phyloP scores from a whole-genome alignment of 1,140 invertebrate species.

The Drosophila lacteicornis region DNA sequence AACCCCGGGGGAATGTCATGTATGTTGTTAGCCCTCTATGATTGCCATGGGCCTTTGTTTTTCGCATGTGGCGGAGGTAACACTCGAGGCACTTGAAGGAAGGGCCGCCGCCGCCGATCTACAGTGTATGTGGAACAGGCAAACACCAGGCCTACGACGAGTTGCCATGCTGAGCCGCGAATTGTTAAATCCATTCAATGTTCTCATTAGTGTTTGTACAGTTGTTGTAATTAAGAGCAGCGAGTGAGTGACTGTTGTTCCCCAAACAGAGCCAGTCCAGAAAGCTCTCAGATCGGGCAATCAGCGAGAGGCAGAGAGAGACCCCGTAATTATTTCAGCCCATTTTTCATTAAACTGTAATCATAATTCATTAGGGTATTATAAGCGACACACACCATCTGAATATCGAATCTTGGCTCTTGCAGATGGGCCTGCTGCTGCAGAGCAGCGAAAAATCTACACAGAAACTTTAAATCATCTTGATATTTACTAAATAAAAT shows the following conservation, averaged over 20 bases:
- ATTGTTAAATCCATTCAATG: conserved; percentile 55
- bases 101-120: conserved; percentile 24
- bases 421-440: conserved; percentile 46
- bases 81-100: conserved; percentile 27
- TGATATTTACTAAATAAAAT: not conserved
- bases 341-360: conserved; percentile 81
- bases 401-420: conserved; percentile 39
- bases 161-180: conserved; percentile 39
- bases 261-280: conserved; percentile 23
- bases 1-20: conserved; percentile 50
- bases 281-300: conserved; percentile 50
- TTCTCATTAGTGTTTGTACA: conserved; percentile 53
- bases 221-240: conserved; percentile 71
- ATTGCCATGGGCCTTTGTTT: conserved; percentile 21
- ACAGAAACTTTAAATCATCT: not conserved
- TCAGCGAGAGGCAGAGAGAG: conserved; percentile 6
- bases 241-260: conserved; percentile 30
- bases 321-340: conserved; percentile 53
- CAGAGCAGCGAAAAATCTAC: conserved; percentile 17
- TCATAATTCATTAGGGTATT: conserved; percentile 77
- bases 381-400: conserved; percentile 37
- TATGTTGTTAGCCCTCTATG: conserved; percentile 21
- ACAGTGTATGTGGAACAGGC: conserved; percentile 36
- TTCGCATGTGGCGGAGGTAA: conserved; percentile 39
- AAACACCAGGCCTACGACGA: conserved; percentile 31